Base-by-base conservation (phyloP, 2,113 vertebrate genomes). In the Vulpes vulpes region DNA sequence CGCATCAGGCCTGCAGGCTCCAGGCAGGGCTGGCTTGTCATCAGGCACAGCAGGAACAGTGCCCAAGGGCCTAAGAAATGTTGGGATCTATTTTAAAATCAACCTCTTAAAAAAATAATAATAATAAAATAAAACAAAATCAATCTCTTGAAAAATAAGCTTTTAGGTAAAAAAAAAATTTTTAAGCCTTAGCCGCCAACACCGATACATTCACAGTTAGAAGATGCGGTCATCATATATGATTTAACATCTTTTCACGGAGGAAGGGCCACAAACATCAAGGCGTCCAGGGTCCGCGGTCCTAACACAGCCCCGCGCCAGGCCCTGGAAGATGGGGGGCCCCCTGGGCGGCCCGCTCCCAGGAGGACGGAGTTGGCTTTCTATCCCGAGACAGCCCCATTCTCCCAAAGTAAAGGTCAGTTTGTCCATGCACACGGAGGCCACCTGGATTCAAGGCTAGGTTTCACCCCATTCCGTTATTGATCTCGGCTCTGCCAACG, bases 381-480 rank as follows among this genome's bases (percentile, higher is more conserved):
- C 74, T 73, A 20, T 76, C 65, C 93, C 3, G 27, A 86, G 64
- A 62, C 64, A 74, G 64, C 43, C 87, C 71, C 20, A 1, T 19
- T 17, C 10, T 22, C 67, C 82, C 73, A 59, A 59, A 80, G 65
- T 84, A 55, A 97, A 91, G 95, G 86, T 89, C 93, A 86, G 20
- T 80, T 76, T 92, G 69, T 94, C 49, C 69, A 32, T 38, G 27
- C 27, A 76, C 91, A 64, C 0, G 1, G 92, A 95, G 65, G 89
- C 35, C 86, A 78, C 64, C 62, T 89, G 69, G 32, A 82, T 76
- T 92, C 91, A 78, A 92, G 64, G 83, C 60, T 43, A 79, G 35
- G 67, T 78, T 78, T 91, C 8, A 0, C 83, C 55, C 25, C 88
- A 80, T 64, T 80, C n/a, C 84, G 59, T 87, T 95, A 95, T 59